Base-by-base conservation (phyloP, 1,140 invertebrate species). In the Drosophila ananassae region DNA sequence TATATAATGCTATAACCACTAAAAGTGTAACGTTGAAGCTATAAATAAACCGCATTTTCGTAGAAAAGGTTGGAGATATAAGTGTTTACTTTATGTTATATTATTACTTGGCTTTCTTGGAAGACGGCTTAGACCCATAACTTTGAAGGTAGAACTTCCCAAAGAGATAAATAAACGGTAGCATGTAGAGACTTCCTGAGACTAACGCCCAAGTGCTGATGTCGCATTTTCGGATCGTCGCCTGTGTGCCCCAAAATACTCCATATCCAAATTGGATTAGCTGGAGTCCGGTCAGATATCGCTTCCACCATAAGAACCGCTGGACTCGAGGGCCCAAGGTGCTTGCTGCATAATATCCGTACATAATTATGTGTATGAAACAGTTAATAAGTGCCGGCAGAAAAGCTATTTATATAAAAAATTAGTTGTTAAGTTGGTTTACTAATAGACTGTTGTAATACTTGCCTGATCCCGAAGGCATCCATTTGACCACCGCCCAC, bases 401-500 rank as follows among this genome's bases (percentile, higher is more conserved):
- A 90, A 97, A 97, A 8, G 96, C 96, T 97, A 92, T 37, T 37
- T 12, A 37, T 12, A 37, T n/a, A 1, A 10, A 12, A n/a, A 37
- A 37, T 12, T n/a, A 3, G 34, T 37, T 37, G 12, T n/a, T 2
- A 37, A 4, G 34, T 3, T 12, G n/a, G 9, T n/a, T 12, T 37
- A 12, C 1, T n/a, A 12, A 37, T 12, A 1, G 12, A 37, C 12
- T 37, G 10, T 12, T 37, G 10, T 2, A 10, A 9, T 9, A 37
- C 95, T 95, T 92, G 97, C 97, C 95, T 28, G 97, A 97, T 60
- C 98, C 98, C 90, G 98, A 98, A 13, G 98, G 97, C 7, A 98
- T 97, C 96, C 97, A 99, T 93, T 98, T 98, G 67, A 98, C 96
- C 17, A 97, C 97, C 74, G 98, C 98, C 97, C 98, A 99, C 97